Percentiles rank a stretch among this genome's conserved stretches.
These are phyloP conservation scores for Lordiphosa mommai DNA, from an alignment of 1,140 invertebrate species.

Conservation along the genomic window DNA sequence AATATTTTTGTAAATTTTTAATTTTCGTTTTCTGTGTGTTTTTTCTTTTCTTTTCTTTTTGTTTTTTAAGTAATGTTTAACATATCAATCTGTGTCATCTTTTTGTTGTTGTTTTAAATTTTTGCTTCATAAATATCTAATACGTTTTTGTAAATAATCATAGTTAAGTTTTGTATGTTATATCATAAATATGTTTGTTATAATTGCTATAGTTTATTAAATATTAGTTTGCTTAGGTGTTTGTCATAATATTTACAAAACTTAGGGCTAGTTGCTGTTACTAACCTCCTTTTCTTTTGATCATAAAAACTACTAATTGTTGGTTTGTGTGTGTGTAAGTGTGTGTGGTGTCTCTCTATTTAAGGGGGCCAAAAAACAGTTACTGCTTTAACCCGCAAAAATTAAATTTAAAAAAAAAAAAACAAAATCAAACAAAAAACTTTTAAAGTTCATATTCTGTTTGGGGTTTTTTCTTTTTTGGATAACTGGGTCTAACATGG, in stretches of 20 bases:
- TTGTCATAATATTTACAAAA: slow-evolving; percentile 41
- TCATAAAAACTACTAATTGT: slow-evolving; percentile 45
- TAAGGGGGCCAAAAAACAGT: slow-evolving; percentile 27
- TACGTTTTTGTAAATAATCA: slow-evolving; percentile 47
- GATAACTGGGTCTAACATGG: slow-evolving; percentile 10
- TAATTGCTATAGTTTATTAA: slow-evolving; percentile 71
- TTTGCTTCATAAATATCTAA: slow-evolving; percentile 28
- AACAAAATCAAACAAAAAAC: slow-evolving; percentile 9
- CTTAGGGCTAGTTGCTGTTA: not conserved
- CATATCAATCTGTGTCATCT: slow-evolving; percentile 46
- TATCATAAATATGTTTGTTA: slow-evolving; percentile 51
- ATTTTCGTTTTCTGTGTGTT: slow-evolving; percentile 25
- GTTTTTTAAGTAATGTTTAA: slow-evolving; percentile 53
- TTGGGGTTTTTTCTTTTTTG: slow-evolving; percentile 3
- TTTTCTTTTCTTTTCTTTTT: slow-evolving; percentile 35
- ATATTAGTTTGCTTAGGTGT: slow-evolving; percentile 26
- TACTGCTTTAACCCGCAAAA: not conserved
- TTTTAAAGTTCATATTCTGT: slow-evolving; percentile 42
- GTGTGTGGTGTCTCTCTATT: slow-evolving; percentile 2
- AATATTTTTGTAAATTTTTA: slow-evolving; percentile 30
- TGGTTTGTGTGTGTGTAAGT: slow-evolving; percentile 15
- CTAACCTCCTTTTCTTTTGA: not conserved
- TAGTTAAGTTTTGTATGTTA: slow-evolving; percentile 24
- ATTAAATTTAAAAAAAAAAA: no score
- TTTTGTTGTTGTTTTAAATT: not conserved